Conservation (phyloP, 2,797 vertebrate species). For the Masticophis lateralis region DNA sequence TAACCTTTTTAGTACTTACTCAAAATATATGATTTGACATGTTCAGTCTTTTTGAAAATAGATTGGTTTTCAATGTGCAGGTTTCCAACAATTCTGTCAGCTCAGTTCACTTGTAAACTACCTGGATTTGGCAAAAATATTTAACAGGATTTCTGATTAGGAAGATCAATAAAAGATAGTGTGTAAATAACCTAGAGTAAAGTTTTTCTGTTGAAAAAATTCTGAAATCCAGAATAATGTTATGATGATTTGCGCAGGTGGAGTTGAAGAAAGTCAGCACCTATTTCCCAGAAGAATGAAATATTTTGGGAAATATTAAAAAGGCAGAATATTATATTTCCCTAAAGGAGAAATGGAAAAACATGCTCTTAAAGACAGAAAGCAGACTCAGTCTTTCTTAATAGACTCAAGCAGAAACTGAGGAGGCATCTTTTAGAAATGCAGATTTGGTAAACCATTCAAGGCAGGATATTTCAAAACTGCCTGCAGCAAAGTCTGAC, state of each 20-base stretch:
- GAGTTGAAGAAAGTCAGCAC: no score
- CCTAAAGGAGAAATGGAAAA: no score
- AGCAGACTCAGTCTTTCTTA: no score
- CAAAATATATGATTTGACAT: conserved; percentile 51
- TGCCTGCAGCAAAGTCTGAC: no score
- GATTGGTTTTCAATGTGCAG: conserved; percentile 38
- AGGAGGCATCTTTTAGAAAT: no score
- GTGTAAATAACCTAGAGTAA: conserved; percentile 46
- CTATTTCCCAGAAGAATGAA: no score
- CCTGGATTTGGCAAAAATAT: conserved; percentile 18
- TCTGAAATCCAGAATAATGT: conserved; percentile 15
- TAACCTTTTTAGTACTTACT: conserved; percentile 46
- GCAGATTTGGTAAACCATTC: no score
- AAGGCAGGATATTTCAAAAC: no score
- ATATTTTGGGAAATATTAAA: no score
- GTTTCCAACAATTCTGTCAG: conserved; percentile 40
- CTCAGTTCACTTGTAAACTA: conserved; percentile 29
- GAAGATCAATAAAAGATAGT: conserved; percentile 62
- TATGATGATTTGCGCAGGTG: neutral
- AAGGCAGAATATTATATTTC: no score
- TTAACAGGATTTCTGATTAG: conserved; percentile 55
- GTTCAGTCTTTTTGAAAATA: conserved; percentile 55
- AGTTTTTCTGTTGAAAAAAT: conserved; percentile 19
- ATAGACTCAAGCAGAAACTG: no score
- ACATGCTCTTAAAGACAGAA: no score